Evolutionary conservation across 2,113 vertebrate genomes (phyloP), one percentile per base, ranked within the genome.

Genomic region (Heterotis niloticus): DNA sequence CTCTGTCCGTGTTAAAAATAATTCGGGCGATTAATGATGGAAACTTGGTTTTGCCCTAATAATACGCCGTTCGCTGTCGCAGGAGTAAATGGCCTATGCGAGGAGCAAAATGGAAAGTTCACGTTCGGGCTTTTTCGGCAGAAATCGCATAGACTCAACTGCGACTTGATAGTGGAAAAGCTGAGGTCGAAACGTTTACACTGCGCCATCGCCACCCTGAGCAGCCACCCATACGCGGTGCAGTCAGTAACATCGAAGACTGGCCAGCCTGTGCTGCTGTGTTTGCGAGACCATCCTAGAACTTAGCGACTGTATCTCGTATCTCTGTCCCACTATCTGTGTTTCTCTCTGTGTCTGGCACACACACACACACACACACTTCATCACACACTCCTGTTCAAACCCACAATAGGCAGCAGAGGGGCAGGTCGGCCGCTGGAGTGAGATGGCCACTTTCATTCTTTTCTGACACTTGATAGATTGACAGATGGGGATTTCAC

Each of bases 101-200:
- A 73, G 16, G 56, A 4, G 28, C 52, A 74, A 74, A 74, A 54
- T 74, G 20, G 71, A 57, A 74, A 54, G 18, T 74, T 74, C 56
- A 74, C 18, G 56, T 57, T n/a, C 23, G 52, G 56, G 20, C 60
- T 62, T 59, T 75, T 60, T 17, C 57, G 16, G 10, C 29, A 5
- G 4, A 52, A 60, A 52, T 18, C 29, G 26, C 28, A 60, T 60
- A 23, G 56, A 60, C 60, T 75, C 23, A 62, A 75, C 10, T 57
- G 60, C 10, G 57, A 57, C 34, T 44, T 44, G 34, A 44, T 60
- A 29, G 28, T 70, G 34, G 51, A 28, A 20, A 18, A 34, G 34
- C 28, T 17, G 34, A 70, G 68, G 68, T 18, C 34, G 17, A 34
- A 44, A 20, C 34, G 28, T 70, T 70, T 70, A 44, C 34, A 44